Conservation (phyloP, 2,113 vertebrate species). For the Oxygymnocypris stewartii region DNA sequence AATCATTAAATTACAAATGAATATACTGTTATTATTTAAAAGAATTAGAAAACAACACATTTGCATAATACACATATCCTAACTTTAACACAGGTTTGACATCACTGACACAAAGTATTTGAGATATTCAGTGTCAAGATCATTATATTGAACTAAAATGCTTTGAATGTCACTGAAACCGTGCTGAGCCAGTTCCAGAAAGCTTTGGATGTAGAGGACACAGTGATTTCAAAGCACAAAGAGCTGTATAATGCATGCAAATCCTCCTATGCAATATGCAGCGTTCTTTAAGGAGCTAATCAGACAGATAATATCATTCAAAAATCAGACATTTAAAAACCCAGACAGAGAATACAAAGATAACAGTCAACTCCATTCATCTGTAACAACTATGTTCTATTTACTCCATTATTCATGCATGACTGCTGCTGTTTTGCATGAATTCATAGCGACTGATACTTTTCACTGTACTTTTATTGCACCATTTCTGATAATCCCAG, state of each 20-base stretch:
- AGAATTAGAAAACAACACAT: not conserved
- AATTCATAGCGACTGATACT: not conserved
- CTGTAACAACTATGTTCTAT: constrained; percentile 5
- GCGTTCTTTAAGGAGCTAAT: constrained; percentile 26
- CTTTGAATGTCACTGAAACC: not conserved
- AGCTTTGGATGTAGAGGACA: not conserved
- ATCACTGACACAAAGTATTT: not conserved
- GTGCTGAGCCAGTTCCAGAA: not conserved
- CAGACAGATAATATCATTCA: constrained; percentile 9
- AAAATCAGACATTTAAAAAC: not conserved
- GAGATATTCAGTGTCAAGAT: not conserved
- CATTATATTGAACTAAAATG: not conserved
- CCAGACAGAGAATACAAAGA: constrained; percentile 22
- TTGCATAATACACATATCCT: not conserved
- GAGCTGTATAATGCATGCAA: constrained; percentile 27
- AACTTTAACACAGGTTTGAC: not conserved
- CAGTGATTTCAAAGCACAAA: constrained; percentile 20
- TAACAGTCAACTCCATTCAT: constrained; percentile 17
- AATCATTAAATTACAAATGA: not conserved
- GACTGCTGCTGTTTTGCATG: constrained; percentile 3
- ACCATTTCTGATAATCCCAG: not conserved
- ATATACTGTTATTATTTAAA: not conserved
- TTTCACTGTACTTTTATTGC: not conserved
- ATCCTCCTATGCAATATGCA: constrained; percentile 38
- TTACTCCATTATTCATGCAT: constrained; percentile 13